phyloP scores from a whole-genome alignment of 1,140 invertebrate species.

The Pectinophora gossypiella region DNA sequence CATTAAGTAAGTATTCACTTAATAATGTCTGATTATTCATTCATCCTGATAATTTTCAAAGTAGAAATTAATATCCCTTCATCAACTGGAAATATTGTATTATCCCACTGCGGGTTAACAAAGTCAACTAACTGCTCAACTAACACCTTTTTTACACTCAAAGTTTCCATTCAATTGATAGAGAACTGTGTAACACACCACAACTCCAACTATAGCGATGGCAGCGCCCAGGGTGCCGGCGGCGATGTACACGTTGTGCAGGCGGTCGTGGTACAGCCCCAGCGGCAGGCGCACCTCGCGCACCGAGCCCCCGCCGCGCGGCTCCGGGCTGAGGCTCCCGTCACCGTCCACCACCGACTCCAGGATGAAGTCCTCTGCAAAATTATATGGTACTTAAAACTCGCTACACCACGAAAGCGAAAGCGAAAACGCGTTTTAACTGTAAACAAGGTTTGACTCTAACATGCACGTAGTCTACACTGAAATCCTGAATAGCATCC shows the following conservation, averaged over 20 bases:
- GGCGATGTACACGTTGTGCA: conserved; percentile 85
- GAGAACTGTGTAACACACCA: conserved; percentile 71
- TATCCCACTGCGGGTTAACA: too few species aligned
- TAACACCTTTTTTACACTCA: background rate
- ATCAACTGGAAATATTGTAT: too few species aligned
- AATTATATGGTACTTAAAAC: too few species aligned
- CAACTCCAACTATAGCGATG: conserved; percentile 80
- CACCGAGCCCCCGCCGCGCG: conserved; percentile 60
- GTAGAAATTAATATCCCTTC: too few species aligned
- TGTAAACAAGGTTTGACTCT: too few species aligned
- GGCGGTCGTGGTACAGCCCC: conserved; percentile 80
- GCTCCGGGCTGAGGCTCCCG: conserved; percentile 49
- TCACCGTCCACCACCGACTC: conserved; percentile 80
- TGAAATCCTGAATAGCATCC: too few species aligned
- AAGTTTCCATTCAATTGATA: background rate
- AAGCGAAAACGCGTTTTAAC: too few species aligned
- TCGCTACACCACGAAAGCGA: too few species aligned
- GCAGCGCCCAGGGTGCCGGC: conserved; percentile 82
- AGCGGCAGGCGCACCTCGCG: conserved; percentile 77
- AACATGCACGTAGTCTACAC: too few species aligned
- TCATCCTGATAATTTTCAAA: too few species aligned
- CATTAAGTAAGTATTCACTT: too few species aligned
- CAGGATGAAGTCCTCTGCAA: conserved; percentile 78
- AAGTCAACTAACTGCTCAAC: background rate
- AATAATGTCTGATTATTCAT: too few species aligned